Evolutionary conservation across 1,140 invertebrate genomes (phyloP).

Genomic region (Bombus superbus): DNA sequence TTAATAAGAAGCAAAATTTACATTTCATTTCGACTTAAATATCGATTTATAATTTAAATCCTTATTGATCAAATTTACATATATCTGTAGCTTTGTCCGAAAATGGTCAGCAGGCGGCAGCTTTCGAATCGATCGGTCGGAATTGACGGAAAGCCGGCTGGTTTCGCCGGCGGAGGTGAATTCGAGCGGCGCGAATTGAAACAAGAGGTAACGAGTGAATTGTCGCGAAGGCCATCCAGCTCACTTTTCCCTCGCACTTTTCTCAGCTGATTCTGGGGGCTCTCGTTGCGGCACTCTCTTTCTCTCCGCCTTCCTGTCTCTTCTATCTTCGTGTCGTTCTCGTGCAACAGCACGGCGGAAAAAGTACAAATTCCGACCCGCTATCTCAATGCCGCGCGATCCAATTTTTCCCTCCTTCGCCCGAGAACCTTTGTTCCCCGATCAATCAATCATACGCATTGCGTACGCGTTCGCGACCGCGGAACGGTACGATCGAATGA

Average conservation of each 20-base stretch:
- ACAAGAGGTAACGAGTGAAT: conserved; percentile 62
- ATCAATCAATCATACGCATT: not conserved
- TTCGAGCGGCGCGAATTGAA: conserved; percentile 54
- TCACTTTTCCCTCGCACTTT: conserved; percentile 74
- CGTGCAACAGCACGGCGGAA: conserved; percentile 5
- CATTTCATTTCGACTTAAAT: too few species aligned
- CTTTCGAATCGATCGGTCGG: conserved; percentile 8
- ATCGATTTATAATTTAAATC: too few species aligned
- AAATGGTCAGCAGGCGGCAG: not conserved
- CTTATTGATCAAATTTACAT: too few species aligned
- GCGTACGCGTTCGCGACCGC: too few species aligned
- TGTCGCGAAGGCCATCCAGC: conserved; percentile 76
- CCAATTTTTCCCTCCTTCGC: not conserved
- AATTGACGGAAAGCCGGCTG: conserved; percentile 47
- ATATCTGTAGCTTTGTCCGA: not conserved
- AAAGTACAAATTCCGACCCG: conserved; percentile 28
- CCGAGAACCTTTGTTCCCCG: conserved; percentile 1
- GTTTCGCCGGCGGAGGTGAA: conserved; percentile 35
- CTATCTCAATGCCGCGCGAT: conserved; percentile 42
- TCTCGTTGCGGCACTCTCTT: conserved; percentile 57
- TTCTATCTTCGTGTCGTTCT: conserved; percentile 37
- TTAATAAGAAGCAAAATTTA: too few species aligned
- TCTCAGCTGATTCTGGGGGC: conserved; percentile 58
- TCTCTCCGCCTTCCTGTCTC: conserved; percentile 47
- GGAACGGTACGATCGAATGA: not conserved